Evolutionary conservation across 1,140 invertebrate species (phyloP), one percentile per base, ranked within the genome.

Genomic region (Heliothis virescens): DNA sequence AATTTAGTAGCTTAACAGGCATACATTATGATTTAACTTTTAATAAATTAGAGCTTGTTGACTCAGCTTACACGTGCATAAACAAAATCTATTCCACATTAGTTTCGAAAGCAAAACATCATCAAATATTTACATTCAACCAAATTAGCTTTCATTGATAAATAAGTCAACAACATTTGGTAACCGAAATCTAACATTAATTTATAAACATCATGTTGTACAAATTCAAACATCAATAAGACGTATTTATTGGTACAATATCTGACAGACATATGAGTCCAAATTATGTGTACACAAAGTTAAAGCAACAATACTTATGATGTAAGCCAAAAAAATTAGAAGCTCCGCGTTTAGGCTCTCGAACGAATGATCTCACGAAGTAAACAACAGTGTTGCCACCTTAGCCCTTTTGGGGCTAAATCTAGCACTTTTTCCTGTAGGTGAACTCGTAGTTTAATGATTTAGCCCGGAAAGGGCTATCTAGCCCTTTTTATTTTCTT

Each of bases 271-370:
- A 16, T 47, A 65, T n/a, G n/a, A 65, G 34, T 65, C 41, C 34
- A 65, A 65, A 59, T 59, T 59, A 59, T 59, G 18, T 59, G 57
- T 59, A 65, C 62, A 48, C 34, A 47, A 65, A 65, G 62, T 65
- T 65, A 65, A 65, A 65, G 41, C 12, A 65, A 47, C 62, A 65
- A 65, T 65, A 48, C 62, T 65, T 65, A 65, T 16, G 48, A 60
- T 76, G 60, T 83, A 85, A 86, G 85, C 86, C 79, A 57, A 86
- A 86, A 86, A 85, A 83, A 86, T 87, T n/a, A 79, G 48, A 59
- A 72, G 79, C 82, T 87, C 83, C 79, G 77, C 65, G 75, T 26
- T 60, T 59, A 81, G 82, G 48, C 83, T 82, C 81, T 82, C 74
- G 67, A 82, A 82, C 57, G 72, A 86, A 84, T 86, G 83, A 85